Base-by-base conservation (phyloP, 2,113 vertebrate genomes). In the Plecturocebus donacophilus region DNA sequence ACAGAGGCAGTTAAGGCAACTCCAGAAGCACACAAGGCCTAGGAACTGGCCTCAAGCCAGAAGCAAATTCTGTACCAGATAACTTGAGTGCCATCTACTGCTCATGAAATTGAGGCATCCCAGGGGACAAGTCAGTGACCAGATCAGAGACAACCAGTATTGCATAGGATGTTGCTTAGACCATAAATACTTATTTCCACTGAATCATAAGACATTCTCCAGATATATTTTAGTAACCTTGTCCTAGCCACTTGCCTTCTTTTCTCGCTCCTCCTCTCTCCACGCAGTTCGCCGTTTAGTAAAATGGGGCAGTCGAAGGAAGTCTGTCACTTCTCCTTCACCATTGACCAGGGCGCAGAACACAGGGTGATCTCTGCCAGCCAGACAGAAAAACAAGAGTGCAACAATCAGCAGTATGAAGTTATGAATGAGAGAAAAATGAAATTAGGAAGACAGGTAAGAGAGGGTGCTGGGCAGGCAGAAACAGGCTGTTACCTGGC, bases 291-390 rank as follows among this genome's bases (percentile, higher is more conserved):
- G 99, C 88, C 99, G 99, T 97, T 99, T 99, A 76, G 99, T 99
- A 98, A 99, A 99, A 98, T 99, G 99, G 0, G 99, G 99, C 95
- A 99, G 97, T 14, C 99, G 99, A 73, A 99, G 99, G 97, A 99
- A 99, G 97, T 99, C 99, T 40, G 99, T 99, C 88, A 99, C 99
- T 97, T 99, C 99, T 42, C 99, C 99, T 93, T 99, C 99, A 30
- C 99, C 99, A 0, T 99, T 99, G 90, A 99, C 99, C 23, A 99
- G 98, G 90, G 99, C 99, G 1, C 99, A 99, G 97, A 99, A 99
- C 87, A 99, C 99, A 0, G 99, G 99, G n/a, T 99, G 99, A 96
- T 99, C 99, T 98, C 99, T 99, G 98, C 3, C 30, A 95, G 94
- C 92, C 73, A 90, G 2, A 84, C 1, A 56, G 8, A 30, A 84